phyloP scores from a whole-genome alignment of 2,888 invertebrate genomes.

The Brachynemurus nebulosus region DNA sequence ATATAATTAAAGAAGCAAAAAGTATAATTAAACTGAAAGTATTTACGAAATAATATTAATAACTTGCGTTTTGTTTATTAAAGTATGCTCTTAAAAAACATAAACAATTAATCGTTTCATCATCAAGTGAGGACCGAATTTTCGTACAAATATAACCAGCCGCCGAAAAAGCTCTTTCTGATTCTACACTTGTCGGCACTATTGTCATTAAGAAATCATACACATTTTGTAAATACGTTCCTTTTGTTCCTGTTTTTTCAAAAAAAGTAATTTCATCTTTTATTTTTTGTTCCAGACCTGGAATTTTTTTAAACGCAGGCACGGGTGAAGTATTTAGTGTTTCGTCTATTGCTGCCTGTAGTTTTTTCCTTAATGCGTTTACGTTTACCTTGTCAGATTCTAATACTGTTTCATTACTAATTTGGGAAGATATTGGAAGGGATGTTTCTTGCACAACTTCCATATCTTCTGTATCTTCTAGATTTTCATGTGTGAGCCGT shows the following conservation, averaged over 20 bases:
- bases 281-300: slow-evolving; percentile 12
- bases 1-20: slow-evolving; percentile 13
- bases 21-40: slow-evolving; percentile 12
- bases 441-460: slow-evolving; percentile 9
- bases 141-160: slow-evolving; percentile 12
- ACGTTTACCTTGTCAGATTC: slow-evolving; percentile 4
- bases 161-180: slow-evolving; percentile 12
- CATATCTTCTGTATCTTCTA: slow-evolving; percentile 3
- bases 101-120: slow-evolving; percentile 11
- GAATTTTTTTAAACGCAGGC: slow-evolving; percentile 12
- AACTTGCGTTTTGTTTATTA: slow-evolving; percentile 12
- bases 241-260: slow-evolving; percentile 12
- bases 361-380: slow-evolving; percentile 10
- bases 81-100: slow-evolving; percentile 12
- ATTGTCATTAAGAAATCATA: slow-evolving; percentile 12
- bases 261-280: slow-evolving; percentile 13
- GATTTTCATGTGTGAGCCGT: slow-evolving; percentile 8
- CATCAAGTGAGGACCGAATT: slow-evolving; percentile 13
- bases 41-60: slow-evolving; percentile 11
- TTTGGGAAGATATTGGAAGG: slow-evolving; percentile 7
- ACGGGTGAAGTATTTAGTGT: slow-evolving; percentile 9
- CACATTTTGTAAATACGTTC: slow-evolving; percentile 11
- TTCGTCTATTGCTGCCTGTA: slow-evolving; percentile 12
- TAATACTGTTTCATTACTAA: slow-evolving; percentile 7
- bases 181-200: slow-evolving; percentile 10